Base-by-base conservation (phyloP, 2,888 invertebrate species). In the Smittia aterrima region DNA sequence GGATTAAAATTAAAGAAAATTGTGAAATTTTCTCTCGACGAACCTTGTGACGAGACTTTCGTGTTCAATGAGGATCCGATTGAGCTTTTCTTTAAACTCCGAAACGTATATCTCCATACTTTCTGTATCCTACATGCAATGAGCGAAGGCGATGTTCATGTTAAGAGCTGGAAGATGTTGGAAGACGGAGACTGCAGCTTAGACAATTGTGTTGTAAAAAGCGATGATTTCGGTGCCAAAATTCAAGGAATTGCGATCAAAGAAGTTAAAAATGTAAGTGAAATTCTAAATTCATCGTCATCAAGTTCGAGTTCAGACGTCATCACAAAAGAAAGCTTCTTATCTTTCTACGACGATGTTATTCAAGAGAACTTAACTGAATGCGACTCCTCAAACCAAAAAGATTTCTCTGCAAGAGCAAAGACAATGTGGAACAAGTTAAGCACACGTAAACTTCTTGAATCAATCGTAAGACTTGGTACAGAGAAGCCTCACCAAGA, bases 181-280 rank as follows among this genome's bases (percentile, higher is more conserved):
- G 74, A 74, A 16, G 38, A 64, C 6, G 62, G 32, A 9, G 11
- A 16, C n/a, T 74, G 74, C 11, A 16, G 16, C 1, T 16, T 74
- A 0, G 41, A 74, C 38, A 13, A 66, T 38, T 74, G 74, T 22
- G 24, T 74, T 1, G 18, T 64, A 62, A 27, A 41, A 22, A 13
- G 40, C 22, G 40, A 22, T 32, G 22, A 40, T 13, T 73, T 73
- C 20, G 22, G n/a, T 3, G 13, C 6, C 64, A 79, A 80, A 40
- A 80, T 83, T 47, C 79, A 79, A 53, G 78, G 79, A 78, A 78
- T 47, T 70, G 79, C 79, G 47, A 78, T 79, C 0, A 38, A 73
- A 24, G 75, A 80, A 77, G 78, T 9, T 79, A 80, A 72, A 6
- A 47, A 6, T 47, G 32, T 32, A 11, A n/a, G 11, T 6, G 47